These are phyloP conservation scores for Agapornis roseicollis DNA, from an alignment of 2,113 vertebrate genomes.

Conservation along the genomic window DNA sequence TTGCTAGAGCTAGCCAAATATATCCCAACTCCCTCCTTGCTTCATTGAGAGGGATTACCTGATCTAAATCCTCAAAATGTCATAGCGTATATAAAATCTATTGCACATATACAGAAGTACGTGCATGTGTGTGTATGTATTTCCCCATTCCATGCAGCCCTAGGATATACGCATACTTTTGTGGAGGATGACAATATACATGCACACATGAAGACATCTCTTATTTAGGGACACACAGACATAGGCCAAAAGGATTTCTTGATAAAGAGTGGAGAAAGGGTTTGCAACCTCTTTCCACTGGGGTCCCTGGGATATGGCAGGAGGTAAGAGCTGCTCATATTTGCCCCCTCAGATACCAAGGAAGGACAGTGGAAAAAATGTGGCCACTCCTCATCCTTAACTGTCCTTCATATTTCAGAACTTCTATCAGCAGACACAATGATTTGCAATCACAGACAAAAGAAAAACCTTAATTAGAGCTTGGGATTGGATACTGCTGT, in stretches of 20 bases:
- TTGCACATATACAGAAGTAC: neutral
- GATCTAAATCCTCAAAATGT: slow-evolving; percentile 10
- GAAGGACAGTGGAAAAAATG: neutral
- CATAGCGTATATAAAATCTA: neutral
- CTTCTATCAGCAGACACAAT: neutral
- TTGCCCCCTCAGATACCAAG: neutral
- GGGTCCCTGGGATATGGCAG: neutral
- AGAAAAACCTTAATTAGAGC: neutral
- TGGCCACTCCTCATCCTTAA: neutral
- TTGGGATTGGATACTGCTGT: neutral
- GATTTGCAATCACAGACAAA: neutral
- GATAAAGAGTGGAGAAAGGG: neutral
- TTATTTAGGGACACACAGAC: neutral
- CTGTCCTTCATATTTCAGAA: neutral
- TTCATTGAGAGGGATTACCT: slow-evolving; percentile 54
- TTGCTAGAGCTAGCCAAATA: slow-evolving; percentile 65
- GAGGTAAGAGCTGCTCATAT: neutral
- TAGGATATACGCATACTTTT: neutral
- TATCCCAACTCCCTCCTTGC: slow-evolving; percentile 36
- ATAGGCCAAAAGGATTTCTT: neutral
- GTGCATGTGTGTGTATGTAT: neutral
- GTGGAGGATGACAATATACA: neutral
- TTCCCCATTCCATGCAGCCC: neutral
- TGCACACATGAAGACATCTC: neutral
- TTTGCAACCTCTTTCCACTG: neutral